A percentile compares a stretch with the other conserved stretches of the same genome.
phyloP scores from a whole-genome alignment of 2,888 invertebrate species.

The Ametastegia equiseti region DNA sequence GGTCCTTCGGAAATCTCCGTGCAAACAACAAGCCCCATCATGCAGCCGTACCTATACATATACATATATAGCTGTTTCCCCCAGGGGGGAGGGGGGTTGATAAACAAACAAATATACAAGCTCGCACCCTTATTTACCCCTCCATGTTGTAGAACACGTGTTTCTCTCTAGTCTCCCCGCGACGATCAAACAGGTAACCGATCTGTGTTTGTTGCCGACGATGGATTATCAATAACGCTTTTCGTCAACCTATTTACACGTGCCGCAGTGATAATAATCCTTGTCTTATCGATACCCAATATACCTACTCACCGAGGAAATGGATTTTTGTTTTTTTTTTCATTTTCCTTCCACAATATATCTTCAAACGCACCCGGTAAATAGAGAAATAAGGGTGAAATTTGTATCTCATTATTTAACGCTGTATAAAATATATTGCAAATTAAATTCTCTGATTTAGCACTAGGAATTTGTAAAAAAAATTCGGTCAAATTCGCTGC shows the following conservation, averaged over 20 bases:
- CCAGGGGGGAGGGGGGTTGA: no score
- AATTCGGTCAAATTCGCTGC: no score
- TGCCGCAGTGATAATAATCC: slow-evolving; percentile 5
- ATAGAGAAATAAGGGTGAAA: no score
- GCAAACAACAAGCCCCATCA: slow-evolving; percentile 13
- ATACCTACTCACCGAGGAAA: no score
- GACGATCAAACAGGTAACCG: slow-evolving; percentile 60
- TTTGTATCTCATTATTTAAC: no score
- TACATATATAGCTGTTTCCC: slow-evolving; percentile 36
- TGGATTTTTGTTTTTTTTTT: no score
- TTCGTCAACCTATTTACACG: slow-evolving; percentile 38
- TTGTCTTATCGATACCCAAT: slow-evolving; percentile 21
- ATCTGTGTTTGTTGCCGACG: slow-evolving; percentile 64
- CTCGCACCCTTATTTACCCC: slow-evolving; percentile 34
- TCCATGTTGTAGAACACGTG: slow-evolving; percentile 60
- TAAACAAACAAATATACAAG: slow-evolving; percentile 36
- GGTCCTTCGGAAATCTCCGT: slow-evolving; percentile 33
- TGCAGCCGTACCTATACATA: not conserved
- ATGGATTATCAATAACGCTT: slow-evolving; percentile 57
- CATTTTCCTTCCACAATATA: no score
- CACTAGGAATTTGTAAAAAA: no score
- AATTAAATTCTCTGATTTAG: no score
- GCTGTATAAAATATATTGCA: no score
- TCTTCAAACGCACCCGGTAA: no score
- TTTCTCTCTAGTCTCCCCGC: slow-evolving; percentile 55